Percentiles rank a stretch among this genome's conserved stretches.
phyloP scores from a whole-genome alignment of 2,888 invertebrate genomes.

The Baccha elongata region DNA sequence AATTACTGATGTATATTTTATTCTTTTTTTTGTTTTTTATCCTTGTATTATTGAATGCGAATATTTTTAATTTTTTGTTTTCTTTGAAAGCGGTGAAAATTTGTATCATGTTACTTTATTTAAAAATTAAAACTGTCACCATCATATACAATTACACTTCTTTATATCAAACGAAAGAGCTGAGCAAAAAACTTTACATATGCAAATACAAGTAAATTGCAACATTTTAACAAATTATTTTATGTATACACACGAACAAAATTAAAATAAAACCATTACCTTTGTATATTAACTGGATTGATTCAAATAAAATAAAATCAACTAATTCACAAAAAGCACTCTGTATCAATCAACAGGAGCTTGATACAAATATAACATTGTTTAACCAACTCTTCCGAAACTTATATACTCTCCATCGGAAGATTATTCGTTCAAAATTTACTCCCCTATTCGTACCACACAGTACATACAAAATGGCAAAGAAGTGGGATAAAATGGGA shows the following conservation, averaged over 20 bases:
- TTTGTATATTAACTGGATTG: constrained; percentile 1
- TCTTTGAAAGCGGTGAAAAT: no score
- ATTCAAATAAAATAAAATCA: constrained; percentile 13
- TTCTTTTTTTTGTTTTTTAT: no score
- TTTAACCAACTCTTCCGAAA: constrained; percentile 40
- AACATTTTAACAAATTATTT: constrained; percentile 3
- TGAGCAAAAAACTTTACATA: background rate
- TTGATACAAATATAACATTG: constrained; percentile 58
- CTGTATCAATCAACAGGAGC: constrained; percentile 41
- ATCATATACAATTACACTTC: background rate
- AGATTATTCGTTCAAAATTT: background rate
- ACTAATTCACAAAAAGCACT: constrained; percentile 26
- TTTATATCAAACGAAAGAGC: constrained; percentile 8
- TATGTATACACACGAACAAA: background rate
- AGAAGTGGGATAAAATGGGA: constrained; percentile 1
- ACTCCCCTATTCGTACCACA: constrained; percentile 38
- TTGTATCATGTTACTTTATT: background rate
- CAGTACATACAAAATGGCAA: background rate
- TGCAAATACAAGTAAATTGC: background rate
- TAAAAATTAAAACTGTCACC: background rate
- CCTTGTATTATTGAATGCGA: no score
- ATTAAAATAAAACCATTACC: constrained; percentile 14
- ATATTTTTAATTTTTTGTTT: background rate
- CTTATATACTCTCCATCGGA: constrained; percentile 58
- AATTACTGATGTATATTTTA: no score